Conservation (phyloP, 2,113 vertebrate genomes). For the Hemichromis elongatus region DNA sequence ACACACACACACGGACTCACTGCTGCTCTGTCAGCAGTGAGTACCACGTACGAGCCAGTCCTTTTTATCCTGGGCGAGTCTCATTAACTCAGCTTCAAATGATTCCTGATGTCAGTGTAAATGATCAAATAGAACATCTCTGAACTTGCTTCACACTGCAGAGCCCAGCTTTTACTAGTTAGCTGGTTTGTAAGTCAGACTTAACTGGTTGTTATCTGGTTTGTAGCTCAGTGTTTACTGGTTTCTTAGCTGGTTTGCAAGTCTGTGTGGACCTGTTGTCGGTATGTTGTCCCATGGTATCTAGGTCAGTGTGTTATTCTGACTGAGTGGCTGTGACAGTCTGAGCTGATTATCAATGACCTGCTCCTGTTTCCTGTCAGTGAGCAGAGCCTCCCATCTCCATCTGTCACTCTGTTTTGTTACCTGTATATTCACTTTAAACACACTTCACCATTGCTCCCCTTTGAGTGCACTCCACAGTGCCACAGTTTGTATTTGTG, state of each 20-base stretch:
- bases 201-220: accelerated
- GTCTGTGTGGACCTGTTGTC: not conserved
- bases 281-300: not conserved
- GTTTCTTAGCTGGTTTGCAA: not conserved
- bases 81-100: no score
- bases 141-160: no score
- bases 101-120: no score
- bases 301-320: not conserved
- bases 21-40: not conserved
- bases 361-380: not conserved
- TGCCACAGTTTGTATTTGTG: not conserved
- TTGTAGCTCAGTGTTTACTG: no score
- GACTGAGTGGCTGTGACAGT: not conserved
- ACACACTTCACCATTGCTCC: not conserved
- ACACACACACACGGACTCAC: not conserved
- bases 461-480: not conserved
- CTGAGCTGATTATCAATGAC: not conserved
- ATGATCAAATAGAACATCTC: no score
- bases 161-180: accelerated
- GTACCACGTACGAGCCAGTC: no score
- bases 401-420: not conserved
- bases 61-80: no score
- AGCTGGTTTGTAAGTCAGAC: accelerated
- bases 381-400: not conserved
- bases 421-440: not conserved